Conservation (phyloP, 1,140 invertebrate genomes). For the Cryptotermes secundus region DNA sequence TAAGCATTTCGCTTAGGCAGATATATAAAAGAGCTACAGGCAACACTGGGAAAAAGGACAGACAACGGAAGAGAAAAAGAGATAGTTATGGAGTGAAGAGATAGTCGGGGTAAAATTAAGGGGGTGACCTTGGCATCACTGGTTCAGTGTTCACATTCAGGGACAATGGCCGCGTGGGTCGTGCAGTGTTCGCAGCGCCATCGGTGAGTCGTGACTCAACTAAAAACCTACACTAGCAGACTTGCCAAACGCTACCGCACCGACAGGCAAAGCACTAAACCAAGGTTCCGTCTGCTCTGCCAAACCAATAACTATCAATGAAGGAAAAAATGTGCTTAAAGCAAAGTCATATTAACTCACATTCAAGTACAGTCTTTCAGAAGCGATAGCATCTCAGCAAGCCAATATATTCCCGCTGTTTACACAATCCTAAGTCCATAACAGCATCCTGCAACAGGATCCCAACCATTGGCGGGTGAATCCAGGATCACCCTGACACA, state of each 20-base stretch:
- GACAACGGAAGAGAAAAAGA: not conserved
- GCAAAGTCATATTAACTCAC: too few species aligned
- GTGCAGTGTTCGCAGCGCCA: slow-evolving; percentile 3
- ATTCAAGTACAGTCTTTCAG: too few species aligned
- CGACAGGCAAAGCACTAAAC: too few species aligned
- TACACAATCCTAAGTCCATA: too few species aligned
- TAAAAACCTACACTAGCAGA: not conserved
- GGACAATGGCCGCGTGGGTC: slow-evolving; percentile 23
- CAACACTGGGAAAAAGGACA: not conserved
- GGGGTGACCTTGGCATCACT: slow-evolving; percentile 30
- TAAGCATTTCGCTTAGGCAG: not conserved
- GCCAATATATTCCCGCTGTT: too few species aligned
- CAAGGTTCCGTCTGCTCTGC: not conserved
- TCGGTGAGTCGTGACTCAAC: slow-evolving; percentile 23
- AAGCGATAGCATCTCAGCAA: too few species aligned
- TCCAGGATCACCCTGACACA: too few species aligned
- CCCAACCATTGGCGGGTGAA: too few species aligned
- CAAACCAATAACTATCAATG: too few species aligned
- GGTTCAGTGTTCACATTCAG: slow-evolving; percentile 30
- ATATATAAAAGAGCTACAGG: not conserved
- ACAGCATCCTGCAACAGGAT: too few species aligned
- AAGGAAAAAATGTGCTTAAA: too few species aligned
- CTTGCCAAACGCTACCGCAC: too few species aligned
- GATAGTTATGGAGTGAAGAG: not conserved
- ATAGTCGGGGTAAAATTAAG: not conserved